Evolutionary conservation across 2,797 vertebrate species (phyloP), one percentile per base, ranked within the genome.

Genomic region (Natrix natrix): DNA sequence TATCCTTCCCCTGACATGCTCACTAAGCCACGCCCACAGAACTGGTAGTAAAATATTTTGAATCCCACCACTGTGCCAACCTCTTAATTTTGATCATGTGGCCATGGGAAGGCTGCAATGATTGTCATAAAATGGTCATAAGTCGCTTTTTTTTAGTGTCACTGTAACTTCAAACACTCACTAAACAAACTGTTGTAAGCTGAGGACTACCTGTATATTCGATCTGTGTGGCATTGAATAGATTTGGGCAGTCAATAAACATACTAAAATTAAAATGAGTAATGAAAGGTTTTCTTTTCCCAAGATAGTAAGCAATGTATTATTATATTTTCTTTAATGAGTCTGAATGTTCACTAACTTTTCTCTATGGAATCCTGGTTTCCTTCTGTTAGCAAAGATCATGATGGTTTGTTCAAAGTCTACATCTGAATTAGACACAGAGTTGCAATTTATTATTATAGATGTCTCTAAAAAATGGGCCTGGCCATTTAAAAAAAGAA

Each of bases 371-470:
- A 48, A 4, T 48, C 56, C 20, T 24, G 16, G 5, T 32, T 90
- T 92, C 5, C 54, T 66, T 69, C 37, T 17, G 14, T 17, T 91
- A 93, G 96, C 94, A 94, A 94, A 94, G 95, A 8, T 59, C 14
- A 16, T 22, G 10, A 26, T 91, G 87, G 17, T 63, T 78, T 28
- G 4, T 17, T 59, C 57, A 91, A 66, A 74, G 11, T 22, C 57
- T 54, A 20, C 22, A n/a, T n/a, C 32, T 57, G 57, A 74, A 6
- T 91, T 95, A 92, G 94, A n/a, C 90, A 26, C 61, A 87, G 86
- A 92, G 86, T 92, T 95, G 95, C 91, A 14, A 96, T 92, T 94
- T 94, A 94, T 54, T 94, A 69, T 94, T 78, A 94, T 91, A 32
- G 94, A 90, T 93, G 93, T 95, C 55, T 24, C 93, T 78, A 61